phyloP scores from a whole-genome alignment of 2,888 invertebrate genomes.

The Pristionchus maxplancki region DNA sequence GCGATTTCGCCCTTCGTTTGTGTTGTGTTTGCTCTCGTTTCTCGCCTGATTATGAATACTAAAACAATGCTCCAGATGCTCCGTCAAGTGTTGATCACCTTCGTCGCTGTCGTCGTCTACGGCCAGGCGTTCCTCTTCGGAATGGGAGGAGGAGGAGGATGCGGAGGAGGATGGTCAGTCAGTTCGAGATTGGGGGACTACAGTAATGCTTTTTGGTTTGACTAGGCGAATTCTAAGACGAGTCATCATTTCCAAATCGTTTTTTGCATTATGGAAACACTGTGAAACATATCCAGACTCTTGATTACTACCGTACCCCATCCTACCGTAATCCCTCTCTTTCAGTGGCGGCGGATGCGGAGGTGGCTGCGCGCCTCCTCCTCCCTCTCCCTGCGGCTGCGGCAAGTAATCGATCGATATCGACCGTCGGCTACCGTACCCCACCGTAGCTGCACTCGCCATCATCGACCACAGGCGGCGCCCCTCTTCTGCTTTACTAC shows the following conservation, averaged over 20 bases:
- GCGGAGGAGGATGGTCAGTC: conserved; percentile 45
- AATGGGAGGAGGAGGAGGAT: conserved; percentile 36
- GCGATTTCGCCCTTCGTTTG: no score
- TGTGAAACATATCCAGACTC: neutral
- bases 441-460: neutral
- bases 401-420: conserved; percentile 37
- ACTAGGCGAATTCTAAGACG: no score
- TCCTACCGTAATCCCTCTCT: neutral
- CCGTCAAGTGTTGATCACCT: conserved; percentile 10
- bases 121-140: conserved; percentile 49
- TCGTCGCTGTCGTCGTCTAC: neutral
- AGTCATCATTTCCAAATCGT: no score
- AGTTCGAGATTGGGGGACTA: neutral
- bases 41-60: no score
- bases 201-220: neutral
- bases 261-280: neutral
- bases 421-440: neutral
- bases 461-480: neutral
- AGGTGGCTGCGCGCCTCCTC: conserved; percentile 35
- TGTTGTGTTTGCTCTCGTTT: no score
- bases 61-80: conserved; percentile 44
- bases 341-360: conserved; percentile 45
- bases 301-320: neutral
- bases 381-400: conserved; percentile 46
- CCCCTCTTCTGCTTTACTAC: neutral